Evolutionary conservation across 2,888 invertebrate species (phyloP), one percentile per base, ranked within the genome.

Genomic region (Drosophila recens): DNA sequence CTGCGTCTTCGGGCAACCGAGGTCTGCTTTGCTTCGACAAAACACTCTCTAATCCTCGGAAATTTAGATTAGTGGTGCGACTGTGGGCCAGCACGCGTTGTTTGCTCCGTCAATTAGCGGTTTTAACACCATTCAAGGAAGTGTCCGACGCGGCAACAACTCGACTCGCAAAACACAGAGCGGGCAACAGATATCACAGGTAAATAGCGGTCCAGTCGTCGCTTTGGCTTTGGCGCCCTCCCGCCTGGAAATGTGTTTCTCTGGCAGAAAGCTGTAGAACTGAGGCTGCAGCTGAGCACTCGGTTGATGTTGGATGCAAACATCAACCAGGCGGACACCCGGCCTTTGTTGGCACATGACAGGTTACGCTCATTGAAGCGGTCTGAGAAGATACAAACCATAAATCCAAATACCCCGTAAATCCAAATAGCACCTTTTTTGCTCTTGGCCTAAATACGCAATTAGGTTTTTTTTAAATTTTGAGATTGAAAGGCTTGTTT

Each of bases 51-150:
- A 27, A 53, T 56, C 48, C 52, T 67, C 38, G 30, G n/a, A 52
- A 65, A 82, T 79, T 74, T 70, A 74, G 76, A 69, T 76, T 67
- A 67, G 76, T 67, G 71, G 70, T 65, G 59, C 67, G 67, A 73
- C 63, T 53, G 53, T 4, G 20, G 40, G 59, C 71, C 40, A 87
- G 86, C 84, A 89, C 85, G 85, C 85, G 85, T 89, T 89, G 69
- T 85, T 89, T 85, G 67, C 15, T 5, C 43, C 23, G 34, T 57
- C 88, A 89, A 72, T 85, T 85, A 85, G 83, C 90, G 53, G 54
- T 40, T 68, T 70, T 68, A 59, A 61, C 68, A 73, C 67, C 67
- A 65, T 57, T 75, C 53, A 67, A 80, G 88, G 77, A 89, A 87
- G 75, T 88, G 66, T 38, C 53, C 36, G 46, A 4, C 5, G 58